Conservation (phyloP, 2,113 vertebrate species). For the Excalfactoria chinensis region DNA sequence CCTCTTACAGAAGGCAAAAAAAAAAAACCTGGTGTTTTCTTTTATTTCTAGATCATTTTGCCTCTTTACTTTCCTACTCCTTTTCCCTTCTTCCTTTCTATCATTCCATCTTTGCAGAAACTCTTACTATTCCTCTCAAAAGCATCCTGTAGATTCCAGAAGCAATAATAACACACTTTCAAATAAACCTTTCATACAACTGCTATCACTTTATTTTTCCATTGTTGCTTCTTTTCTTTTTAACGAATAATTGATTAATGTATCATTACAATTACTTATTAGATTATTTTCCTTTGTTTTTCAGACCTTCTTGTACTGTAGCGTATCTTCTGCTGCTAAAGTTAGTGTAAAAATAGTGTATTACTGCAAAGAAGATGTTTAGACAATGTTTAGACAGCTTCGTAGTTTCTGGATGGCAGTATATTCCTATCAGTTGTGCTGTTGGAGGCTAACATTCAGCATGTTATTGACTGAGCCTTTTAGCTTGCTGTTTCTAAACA, state of each 20-base stretch:
- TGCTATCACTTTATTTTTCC: not conserved
- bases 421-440: not conserved
- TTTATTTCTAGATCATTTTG: not conserved
- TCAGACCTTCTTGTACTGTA: not conserved
- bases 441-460: not conserved
- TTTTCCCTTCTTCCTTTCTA: not conserved
- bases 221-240: not conserved
- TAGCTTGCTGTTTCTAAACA: not conserved
- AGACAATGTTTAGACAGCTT: not conserved
- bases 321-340: not conserved
- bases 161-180: not conserved
- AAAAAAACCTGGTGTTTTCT: not conserved
- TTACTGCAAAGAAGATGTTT: not conserved
- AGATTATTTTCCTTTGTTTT: not conserved
- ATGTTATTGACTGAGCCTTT: not conserved
- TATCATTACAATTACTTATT: not conserved
- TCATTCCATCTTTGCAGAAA: not conserved
- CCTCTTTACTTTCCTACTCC: not conserved
- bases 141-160: not conserved
- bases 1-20: not conserved
- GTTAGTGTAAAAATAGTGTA: not conserved
- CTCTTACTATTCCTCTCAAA: not conserved
- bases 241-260: not conserved
- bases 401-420: not conserved
- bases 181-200: not conserved